Base-by-base conservation (phyloP, 2,797 vertebrate genomes). In the Jordanella pulchra region DNA sequence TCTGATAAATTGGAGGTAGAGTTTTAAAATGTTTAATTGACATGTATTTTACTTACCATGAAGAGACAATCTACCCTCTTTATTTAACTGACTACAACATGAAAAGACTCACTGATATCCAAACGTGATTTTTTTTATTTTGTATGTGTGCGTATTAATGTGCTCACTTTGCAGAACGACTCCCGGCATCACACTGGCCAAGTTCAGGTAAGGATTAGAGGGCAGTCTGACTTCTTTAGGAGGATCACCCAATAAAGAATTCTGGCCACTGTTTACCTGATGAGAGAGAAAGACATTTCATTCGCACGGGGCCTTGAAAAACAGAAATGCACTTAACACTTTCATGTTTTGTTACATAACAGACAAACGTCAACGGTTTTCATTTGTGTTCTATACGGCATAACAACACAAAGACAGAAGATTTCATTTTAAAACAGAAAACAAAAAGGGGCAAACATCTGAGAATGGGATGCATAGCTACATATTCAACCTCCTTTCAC, bases 171-270 rank as follows among this genome's bases (percentile, higher is more conserved):
- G 94, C 78, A 97, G 90, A 64, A 96, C 95, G 30, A 96, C 90
- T 42, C 96, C 95, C 71, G 97, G 97, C 87, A 99, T 88, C 30
- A 99, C 97, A 48, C 97, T 99, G 55, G 97, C 97, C 91, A 99
- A 79, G 87, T 99, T 98, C 91, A 99, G 91, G 89, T 99, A 99
- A 0, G 98, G 97, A 84, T 99, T 99, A 64, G 96, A 98, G 75
- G 97, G 97, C 44, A 99, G 95, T 28, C 96, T 93, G 35, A 99
- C 95, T 86, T 99, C 98, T 89, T 96, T 97, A 0, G 98, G 98
- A 39, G 97, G 97, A 25, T 99, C 97, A 53, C 98, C 98, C 77
- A 99, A 85, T 50, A 99, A 92, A 10, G 97, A 99, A 32, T 95
- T 96, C 90, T 98, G 97, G 79, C 91, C 95, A 72, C 91, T 93